phyloP scores from a whole-genome alignment of 2,113 vertebrate genomes.

The Nettapus auritus region DNA sequence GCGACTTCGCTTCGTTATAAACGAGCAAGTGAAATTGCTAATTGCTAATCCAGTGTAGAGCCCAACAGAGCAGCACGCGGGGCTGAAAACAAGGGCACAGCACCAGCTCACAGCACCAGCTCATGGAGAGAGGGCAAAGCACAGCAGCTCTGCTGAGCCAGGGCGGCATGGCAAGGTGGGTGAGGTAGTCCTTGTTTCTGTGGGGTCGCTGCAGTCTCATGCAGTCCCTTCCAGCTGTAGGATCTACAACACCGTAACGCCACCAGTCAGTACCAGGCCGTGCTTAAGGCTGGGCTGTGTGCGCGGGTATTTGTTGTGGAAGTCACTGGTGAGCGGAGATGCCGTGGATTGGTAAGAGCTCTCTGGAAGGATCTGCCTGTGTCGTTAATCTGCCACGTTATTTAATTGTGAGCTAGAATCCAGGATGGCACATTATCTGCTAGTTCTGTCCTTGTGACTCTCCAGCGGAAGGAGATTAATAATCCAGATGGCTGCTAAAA shows the following conservation, averaged over 20 bases:
- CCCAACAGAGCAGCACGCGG: rapidly evolving
- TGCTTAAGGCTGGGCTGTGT: not conserved
- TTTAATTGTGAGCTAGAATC: not conserved
- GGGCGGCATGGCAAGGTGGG: not conserved
- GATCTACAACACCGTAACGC: rapidly evolving
- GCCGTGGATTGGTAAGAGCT: not conserved
- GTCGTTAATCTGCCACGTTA: not conserved
- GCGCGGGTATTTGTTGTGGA: rapidly evolving
- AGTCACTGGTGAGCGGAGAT: not conserved
- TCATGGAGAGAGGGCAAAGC: not conserved
- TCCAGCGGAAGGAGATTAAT: not conserved
- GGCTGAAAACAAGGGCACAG: not conserved
- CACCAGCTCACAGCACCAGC: not conserved
- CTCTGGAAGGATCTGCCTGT: not conserved
- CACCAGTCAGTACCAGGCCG: rapidly evolving
- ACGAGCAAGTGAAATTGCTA: not conserved
- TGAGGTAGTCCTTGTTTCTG: not conserved
- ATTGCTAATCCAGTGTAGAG: not conserved
- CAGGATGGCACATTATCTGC: not conserved
- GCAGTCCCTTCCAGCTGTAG: not conserved
- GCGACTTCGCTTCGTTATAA: not conserved
- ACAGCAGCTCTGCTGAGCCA: not conserved
- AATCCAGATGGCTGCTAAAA: conserved; percentile 6
- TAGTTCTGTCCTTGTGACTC: not conserved
- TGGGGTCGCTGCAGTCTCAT: not conserved